Conservation (phyloP, 2,113 vertebrate genomes). For the Thalassoma bifasciatum region DNA sequence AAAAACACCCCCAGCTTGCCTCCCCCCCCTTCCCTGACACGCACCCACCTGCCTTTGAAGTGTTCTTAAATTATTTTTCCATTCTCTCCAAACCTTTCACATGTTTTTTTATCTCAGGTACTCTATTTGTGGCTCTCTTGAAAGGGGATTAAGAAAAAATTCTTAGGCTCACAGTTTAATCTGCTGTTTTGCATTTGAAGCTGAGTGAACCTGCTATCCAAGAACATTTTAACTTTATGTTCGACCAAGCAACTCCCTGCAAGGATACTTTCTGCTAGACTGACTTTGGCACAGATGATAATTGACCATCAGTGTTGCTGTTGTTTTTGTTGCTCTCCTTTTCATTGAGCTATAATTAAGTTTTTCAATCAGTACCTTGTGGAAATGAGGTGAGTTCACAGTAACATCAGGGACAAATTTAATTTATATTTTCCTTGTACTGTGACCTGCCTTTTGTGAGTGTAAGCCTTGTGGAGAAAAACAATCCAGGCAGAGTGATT, state of each 20-base stretch:
- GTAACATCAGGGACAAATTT: neutral
- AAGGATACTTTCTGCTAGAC: neutral
- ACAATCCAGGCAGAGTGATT: conserved; percentile 52
- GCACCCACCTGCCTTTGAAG: neutral
- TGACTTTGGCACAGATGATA: conserved; percentile 16
- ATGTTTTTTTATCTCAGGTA: conserved; percentile 4
- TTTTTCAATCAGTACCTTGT: neutral
- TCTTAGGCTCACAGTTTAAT: conserved; percentile 19
- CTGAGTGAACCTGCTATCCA: conserved; percentile 1
- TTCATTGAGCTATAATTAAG: conserved; percentile 7
- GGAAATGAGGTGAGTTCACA: conserved; percentile 11
- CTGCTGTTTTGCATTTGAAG: conserved; percentile 17
- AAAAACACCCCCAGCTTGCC: neutral
- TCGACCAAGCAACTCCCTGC: neutral
- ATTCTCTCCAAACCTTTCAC: neutral
- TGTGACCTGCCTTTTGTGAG: conserved; percentile 55
- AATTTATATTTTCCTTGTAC: conserved; percentile 41
- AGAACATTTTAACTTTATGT: conserved; percentile 3
- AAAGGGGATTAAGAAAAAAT: conserved; percentile 30
- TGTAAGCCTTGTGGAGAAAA: conserved; percentile 36
- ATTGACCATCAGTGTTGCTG: neutral
- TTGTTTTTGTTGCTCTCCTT: neutral
- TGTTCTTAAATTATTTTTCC: neutral
- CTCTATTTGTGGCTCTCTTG: neutral
- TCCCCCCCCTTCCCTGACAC: neutral